phyloP scores from a whole-genome alignment of 2,888 invertebrate species.

The Monopis laevigella region DNA sequence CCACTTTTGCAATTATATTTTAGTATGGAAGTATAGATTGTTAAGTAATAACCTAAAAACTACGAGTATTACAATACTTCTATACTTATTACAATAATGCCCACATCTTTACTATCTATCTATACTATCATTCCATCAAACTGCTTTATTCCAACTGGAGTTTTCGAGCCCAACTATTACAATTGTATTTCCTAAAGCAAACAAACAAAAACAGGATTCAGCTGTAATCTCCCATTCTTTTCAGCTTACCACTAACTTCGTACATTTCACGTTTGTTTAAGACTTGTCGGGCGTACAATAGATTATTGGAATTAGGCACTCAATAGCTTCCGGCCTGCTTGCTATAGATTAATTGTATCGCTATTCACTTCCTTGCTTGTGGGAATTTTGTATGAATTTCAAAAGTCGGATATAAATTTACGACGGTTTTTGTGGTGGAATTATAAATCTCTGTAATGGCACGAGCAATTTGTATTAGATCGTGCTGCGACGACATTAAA shows the following conservation, averaged over 20 bases:
- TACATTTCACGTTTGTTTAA: conserved; percentile 57
- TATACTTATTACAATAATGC: too few relatives aligned
- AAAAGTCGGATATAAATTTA: conserved; percentile 51
- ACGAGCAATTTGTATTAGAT: conserved; percentile 32
- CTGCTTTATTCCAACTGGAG: too few relatives aligned
- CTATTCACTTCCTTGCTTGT: conserved; percentile 53
- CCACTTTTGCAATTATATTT: too few relatives aligned
- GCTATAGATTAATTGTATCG: conserved; percentile 50
- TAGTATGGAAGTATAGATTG: too few relatives aligned
- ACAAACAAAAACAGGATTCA: conserved; percentile 66
- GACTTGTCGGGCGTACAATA: conserved; percentile 41
- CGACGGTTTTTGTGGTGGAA: conserved; percentile 38
- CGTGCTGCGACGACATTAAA: conserved; percentile 14
- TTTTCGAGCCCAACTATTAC: too few relatives aligned
- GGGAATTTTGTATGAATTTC: conserved; percentile 41
- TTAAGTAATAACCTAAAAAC: too few relatives aligned
- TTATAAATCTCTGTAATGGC: conserved; percentile 58
- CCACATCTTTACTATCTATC: too few relatives aligned
- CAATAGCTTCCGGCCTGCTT: conserved; percentile 56
- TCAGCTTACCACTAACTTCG: conserved; percentile 42
- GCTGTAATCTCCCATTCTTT: conserved; percentile 54
- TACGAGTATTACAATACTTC: too few relatives aligned
- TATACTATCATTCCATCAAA: too few relatives aligned
- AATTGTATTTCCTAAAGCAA: conserved; percentile 57
- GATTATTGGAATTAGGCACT: conserved; percentile 47